Conservation (phyloP, 1,140 invertebrate species). For the Pogonognathellus flavescens region DNA sequence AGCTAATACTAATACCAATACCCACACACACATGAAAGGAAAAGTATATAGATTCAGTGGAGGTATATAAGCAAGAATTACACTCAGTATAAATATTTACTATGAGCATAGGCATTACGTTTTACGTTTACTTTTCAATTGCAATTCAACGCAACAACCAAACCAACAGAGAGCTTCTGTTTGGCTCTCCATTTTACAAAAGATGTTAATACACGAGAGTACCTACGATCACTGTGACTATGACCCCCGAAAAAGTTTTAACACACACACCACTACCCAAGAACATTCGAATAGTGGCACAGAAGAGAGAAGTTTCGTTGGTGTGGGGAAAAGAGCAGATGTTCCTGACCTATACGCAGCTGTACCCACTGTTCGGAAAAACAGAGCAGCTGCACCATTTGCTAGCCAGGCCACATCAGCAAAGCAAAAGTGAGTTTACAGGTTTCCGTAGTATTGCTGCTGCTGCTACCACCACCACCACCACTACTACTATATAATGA, state of each 20-base stretch:
- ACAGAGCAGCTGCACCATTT: constrained; percentile 50
- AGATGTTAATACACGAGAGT: background rate
- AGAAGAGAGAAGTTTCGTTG: constrained; percentile 14
- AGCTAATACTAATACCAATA: background rate
- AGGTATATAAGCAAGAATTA: no score
- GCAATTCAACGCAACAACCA: constrained; percentile 9
- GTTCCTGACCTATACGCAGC: constrained; percentile 52
- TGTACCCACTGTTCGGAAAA: constrained; percentile 43
- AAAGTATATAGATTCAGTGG: no score
- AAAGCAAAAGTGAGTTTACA: constrained; percentile 52
- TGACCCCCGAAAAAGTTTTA: constrained; percentile 49
- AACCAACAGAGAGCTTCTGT: constrained; percentile 24
- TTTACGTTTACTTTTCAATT: constrained; percentile 22
- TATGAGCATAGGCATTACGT: background rate
- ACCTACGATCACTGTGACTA: background rate
- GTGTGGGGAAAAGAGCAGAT: constrained; percentile 51
- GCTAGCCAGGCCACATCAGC: constrained; percentile 48
- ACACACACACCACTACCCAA: constrained; percentile 31
- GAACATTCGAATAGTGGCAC: background rate
- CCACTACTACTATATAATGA: background rate
- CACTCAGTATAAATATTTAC: no score
- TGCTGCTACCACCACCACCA: background rate
- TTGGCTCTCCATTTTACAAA: background rate
- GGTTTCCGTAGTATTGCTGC: constrained; percentile 44
- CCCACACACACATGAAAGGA: no score